These are phyloP conservation scores for Chelmon rostratus DNA, from an alignment of 2,797 vertebrate genomes.

Conservation along the genomic window DNA sequence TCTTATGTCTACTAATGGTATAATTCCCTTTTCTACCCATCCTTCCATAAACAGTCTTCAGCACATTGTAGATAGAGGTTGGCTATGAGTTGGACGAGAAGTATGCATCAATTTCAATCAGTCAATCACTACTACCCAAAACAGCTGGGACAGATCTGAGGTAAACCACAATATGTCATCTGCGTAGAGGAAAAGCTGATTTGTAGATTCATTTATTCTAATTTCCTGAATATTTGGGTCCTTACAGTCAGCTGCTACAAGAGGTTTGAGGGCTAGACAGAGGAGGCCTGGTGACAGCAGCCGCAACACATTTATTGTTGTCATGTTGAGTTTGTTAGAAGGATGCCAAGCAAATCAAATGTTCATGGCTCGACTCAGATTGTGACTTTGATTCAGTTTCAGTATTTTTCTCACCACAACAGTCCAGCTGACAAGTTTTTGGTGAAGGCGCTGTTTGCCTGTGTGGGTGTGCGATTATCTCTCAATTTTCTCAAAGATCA, in stretches of 20 bases:
- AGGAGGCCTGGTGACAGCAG: too few species aligned
- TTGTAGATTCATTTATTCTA: too few species aligned
- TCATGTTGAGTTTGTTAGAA: slow-evolving; percentile 5
- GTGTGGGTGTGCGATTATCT: background rate
- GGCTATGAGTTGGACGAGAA: background rate
- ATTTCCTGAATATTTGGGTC: too few species aligned
- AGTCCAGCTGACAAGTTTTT: background rate
- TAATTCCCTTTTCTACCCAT: background rate
- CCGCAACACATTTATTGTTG: background rate
- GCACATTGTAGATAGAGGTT: background rate
- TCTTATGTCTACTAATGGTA: background rate
- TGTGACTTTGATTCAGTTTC: slow-evolving; percentile 5
- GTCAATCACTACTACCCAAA: too few species aligned
- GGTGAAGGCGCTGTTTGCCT: slow-evolving; percentile 13
- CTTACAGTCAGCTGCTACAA: too few species aligned
- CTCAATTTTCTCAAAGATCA: slow-evolving; percentile 28
- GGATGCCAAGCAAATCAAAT: background rate
- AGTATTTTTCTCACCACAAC: slow-evolving; percentile 1
- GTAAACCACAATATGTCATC: too few species aligned
- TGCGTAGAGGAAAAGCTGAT: too few species aligned
- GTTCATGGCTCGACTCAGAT: background rate
- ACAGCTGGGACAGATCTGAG: background rate
- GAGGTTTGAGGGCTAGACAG: too few species aligned
- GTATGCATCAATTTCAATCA: too few species aligned
- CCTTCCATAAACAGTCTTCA: too few species aligned